These are phyloP conservation scores for Bombylius discolor DNA, from an alignment of 2,888 invertebrate genomes.

Conservation along the genomic window DNA sequence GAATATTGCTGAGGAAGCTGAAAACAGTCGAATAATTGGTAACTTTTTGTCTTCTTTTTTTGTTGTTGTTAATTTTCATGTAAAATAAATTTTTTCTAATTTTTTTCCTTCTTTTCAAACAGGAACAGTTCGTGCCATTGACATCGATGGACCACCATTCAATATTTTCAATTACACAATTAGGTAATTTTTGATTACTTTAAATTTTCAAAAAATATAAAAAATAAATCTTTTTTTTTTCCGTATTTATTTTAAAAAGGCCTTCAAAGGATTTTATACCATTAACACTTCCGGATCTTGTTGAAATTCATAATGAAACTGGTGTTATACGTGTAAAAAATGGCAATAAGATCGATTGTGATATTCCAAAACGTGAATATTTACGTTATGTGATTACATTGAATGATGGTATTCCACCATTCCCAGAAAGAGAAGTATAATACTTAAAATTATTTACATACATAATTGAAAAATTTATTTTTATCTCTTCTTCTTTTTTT, in stretches of 20 bases:
- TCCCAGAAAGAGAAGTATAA: constrained; percentile 35
- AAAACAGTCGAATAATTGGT: constrained; percentile 40
- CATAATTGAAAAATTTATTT: neutral
- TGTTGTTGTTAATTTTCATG: no score
- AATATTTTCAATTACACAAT: constrained; percentile 45
- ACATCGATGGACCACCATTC: constrained; percentile 47
- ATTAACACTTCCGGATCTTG: constrained; percentile 33
- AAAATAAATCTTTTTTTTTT: no score
- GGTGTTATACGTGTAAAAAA: constrained; percentile 42
- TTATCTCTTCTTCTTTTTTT: constrained; percentile 12
- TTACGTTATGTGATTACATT: constrained; percentile 44
- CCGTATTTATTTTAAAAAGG: no score
- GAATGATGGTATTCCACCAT: constrained; percentile 39
- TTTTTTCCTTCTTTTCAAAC: neutral
- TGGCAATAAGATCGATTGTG: constrained; percentile 42
- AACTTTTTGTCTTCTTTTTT: neutral
- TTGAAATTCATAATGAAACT: constrained; percentile 39
- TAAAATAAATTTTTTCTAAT: neutral
- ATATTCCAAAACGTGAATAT: constrained; percentile 36
- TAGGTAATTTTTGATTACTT: constrained; percentile 32
- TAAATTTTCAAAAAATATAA: no score
- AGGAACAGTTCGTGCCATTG: constrained; percentile 42
- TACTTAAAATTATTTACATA: constrained; percentile 1
- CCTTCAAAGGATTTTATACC: neutral
- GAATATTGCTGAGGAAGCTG: constrained; percentile 43